phyloP scores from a whole-genome alignment of 2,113 vertebrate genomes.

The Corydoras maculifer region DNA sequence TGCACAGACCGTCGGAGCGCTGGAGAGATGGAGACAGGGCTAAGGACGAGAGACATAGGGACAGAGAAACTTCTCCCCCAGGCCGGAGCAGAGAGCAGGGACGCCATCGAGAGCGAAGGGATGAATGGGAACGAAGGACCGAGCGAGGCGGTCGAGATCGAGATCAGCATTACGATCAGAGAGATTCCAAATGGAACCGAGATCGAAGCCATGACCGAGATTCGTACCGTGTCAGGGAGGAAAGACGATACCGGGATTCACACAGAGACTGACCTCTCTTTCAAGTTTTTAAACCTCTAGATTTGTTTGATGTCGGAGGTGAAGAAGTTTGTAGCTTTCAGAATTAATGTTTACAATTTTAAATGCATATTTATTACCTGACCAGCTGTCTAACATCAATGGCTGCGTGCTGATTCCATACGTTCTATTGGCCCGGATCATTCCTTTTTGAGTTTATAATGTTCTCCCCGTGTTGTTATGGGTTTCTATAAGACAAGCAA shows the following conservation, averaged over 20 bases:
- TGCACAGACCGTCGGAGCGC: conserved; percentile 54
- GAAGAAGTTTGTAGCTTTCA: no score
- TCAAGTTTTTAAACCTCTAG: not conserved
- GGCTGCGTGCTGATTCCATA: no score
- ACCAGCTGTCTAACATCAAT: no score
- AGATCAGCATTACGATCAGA: conserved; percentile 55
- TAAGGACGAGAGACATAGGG: conserved; percentile 68
- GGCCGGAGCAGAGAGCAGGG: conserved; percentile 53
- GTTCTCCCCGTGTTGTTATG: no score
- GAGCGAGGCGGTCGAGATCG: conserved; percentile 58
- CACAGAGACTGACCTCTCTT: conserved; percentile 55
- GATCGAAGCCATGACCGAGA: conserved; percentile 47
- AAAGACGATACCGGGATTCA: conserved; percentile 50
- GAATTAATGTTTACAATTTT: no score
- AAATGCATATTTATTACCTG: no score
- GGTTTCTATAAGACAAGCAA: no score
- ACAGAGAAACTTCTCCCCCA: conserved; percentile 52
- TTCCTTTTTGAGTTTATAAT: no score
- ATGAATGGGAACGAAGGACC: conserved; percentile 59
- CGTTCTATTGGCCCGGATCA: no score
- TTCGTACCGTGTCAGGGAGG: conserved; percentile 52
- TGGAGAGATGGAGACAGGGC: conserved; percentile 64
- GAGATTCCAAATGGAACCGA: conserved; percentile 30
- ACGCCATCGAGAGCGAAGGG: conserved; percentile 57
- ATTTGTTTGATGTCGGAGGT: no score